Evolutionary conservation across 2,888 invertebrate genomes (phyloP), one percentile per base, ranked within the genome.

Genomic region (Trissolcus brochymenae): DNA sequence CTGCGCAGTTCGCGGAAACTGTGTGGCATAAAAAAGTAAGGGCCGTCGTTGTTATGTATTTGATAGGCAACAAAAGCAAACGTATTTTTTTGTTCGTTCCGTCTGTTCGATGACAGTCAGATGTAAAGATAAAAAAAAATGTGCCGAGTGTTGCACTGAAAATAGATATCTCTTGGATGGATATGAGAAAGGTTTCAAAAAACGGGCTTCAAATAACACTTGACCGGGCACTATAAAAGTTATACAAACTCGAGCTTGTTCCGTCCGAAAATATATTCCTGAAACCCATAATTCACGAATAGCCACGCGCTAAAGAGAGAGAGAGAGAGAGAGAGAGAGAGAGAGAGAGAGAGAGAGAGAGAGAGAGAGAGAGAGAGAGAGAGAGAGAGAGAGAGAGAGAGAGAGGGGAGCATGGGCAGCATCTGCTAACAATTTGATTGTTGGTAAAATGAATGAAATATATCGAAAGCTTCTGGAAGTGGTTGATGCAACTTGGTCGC

Each of bases 401-500:
- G 25, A 25, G n/a, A 25, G 0, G 9, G 35, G 2, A 35, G 9
- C 35, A 25, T 11, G 35, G 35, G 35, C 35, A 46, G 14, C 46
- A 46, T 46, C 46, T 46, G 46, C 9, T n/a, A 46, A 14, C n/a
- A 16, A 46, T 46, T 46, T 46, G 46, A 35, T 35, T 35, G 35
- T 35, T 35, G 11, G 9, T 35, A 35, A 35, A 35, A 35, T 35
- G 35, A 35, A 35, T 35, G 35, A 35, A 35, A 35, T 35, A 35
- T 35, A 35, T 35, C 25, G 40, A 29, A 21, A 35, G 9, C 35
- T 35, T 35, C 35, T 35, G 35, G 35, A 35, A 35, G 35, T 11
- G 35, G 51, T 41, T 50, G n/a, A n/a, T n/a, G 14, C 29, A 41
- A 56, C 25, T 4, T 57, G 60, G 59, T 51, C 68, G 54, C 61